Percentiles rank a stretch among this genome's conserved stretches.
phyloP scores from a whole-genome alignment of 2,888 invertebrate species.

The Rhorus exstirpatorius region DNA sequence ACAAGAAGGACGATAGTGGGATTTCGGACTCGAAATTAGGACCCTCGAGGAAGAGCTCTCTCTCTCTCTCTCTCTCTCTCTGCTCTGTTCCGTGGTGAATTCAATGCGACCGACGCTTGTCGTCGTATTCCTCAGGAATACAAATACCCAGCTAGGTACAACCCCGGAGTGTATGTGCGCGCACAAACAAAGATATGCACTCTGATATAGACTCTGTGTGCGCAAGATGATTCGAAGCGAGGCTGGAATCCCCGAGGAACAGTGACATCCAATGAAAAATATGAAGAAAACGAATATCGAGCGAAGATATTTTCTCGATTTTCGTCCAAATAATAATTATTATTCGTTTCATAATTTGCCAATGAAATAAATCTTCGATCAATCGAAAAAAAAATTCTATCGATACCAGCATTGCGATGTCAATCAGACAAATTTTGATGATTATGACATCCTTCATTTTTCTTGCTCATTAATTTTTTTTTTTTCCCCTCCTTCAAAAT shows the following conservation, averaged over 20 bases:
- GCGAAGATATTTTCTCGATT: background rate
- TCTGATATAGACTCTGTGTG: background rate
- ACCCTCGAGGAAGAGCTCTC: constrained; percentile 53
- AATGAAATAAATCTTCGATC: too few species aligned
- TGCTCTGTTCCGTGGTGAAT: constrained; percentile 9
- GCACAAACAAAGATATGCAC: background rate
- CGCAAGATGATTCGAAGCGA: constrained; percentile 3
- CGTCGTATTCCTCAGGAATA: constrained; percentile 38
- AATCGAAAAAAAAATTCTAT: too few species aligned
- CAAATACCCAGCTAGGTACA: constrained; percentile 33
- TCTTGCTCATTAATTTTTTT: too few species aligned
- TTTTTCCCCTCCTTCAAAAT: too few species aligned
- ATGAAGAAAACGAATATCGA: background rate
- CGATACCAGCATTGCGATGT: too few species aligned
- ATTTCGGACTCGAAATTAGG: constrained; percentile 73
- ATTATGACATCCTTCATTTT: too few species aligned
- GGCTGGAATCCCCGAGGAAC: background rate
- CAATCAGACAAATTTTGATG: too few species aligned
- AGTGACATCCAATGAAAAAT: background rate
- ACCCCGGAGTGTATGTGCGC: background rate
- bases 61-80: constrained; percentile 4
- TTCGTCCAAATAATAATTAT: background rate
- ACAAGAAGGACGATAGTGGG: constrained; percentile 58
- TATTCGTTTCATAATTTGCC: too few species aligned
- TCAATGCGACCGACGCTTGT: constrained; percentile 42